Conservation (phyloP, 2,888 invertebrate species). For the Caenorhabditis becei region DNA sequence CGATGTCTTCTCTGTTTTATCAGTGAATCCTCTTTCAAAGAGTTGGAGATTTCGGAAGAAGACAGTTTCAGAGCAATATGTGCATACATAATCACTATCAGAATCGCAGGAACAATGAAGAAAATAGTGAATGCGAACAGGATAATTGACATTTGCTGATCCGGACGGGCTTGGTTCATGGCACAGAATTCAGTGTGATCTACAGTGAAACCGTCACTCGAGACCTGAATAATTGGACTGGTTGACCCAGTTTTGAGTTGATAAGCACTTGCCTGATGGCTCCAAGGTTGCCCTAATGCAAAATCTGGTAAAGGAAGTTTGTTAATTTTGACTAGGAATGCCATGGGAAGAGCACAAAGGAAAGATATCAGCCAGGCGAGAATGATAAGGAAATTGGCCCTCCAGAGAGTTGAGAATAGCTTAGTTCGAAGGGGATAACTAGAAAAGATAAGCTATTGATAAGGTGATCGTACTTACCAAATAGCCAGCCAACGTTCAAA, state of each 20-base stretch:
- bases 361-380: conserved; percentile 79
- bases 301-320: conserved; percentile 71
- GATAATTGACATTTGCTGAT: conserved; percentile 74
- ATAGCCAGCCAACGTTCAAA: conserved; percentile 81
- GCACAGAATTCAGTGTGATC: conserved; percentile 77
- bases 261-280: conserved; percentile 56
- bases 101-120: conserved; percentile 71
- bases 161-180: conserved; percentile 67
- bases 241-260: too few relatives aligned
- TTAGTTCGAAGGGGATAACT: conserved; percentile 79
- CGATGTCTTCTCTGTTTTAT: conserved; percentile 52
- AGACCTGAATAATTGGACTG: too few relatives aligned
- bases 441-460: background rate
- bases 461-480: conserved; percentile 67
- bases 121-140: conserved; percentile 77
- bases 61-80: conserved; percentile 77
- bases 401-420: conserved; percentile 76
- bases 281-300: conserved; percentile 62
- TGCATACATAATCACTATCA: conserved; percentile 79
- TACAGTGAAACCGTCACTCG: conserved; percentile 69
- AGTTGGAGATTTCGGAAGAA: conserved; percentile 53
- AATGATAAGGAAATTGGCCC: conserved; percentile 77
- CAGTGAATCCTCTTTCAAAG: conserved; percentile 23
- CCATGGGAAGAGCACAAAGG: conserved; percentile 78
- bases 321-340: conserved; percentile 70